Conservation (phyloP, 2,888 invertebrate species). For the Subacronicta megacephala region DNA sequence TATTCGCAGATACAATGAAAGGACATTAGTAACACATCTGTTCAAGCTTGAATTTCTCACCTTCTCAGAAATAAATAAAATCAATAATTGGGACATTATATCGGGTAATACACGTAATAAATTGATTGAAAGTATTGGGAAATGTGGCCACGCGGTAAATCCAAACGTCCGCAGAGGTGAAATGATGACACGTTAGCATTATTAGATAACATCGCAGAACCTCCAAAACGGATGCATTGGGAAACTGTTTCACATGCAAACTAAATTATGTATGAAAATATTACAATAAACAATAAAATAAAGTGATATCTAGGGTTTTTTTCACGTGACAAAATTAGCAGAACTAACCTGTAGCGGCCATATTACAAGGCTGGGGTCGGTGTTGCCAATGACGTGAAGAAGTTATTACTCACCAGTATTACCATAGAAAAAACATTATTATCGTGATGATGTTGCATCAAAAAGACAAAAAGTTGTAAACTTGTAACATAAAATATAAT, state of each 20-base stretch:
- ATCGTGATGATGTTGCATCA: constrained; percentile 7
- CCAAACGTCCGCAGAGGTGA: constrained; percentile 88
- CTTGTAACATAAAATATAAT: not conserved
- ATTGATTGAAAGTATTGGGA: constrained; percentile 69
- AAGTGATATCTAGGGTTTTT: constrained; percentile 65
- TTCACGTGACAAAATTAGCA: constrained; percentile 88
- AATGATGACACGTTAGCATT: constrained; percentile 89
- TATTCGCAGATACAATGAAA: constrained; percentile 72
- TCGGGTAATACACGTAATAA: constrained; percentile 60
- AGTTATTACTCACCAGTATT: constrained; percentile 42
- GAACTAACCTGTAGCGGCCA: constrained; percentile 93
- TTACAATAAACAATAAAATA: constrained; percentile 57
- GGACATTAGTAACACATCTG: constrained; percentile 61
- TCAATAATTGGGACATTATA: constrained; percentile 49
- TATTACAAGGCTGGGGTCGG: constrained; percentile 90
- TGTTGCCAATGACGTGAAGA: constrained; percentile 79
- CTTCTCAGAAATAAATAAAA: constrained; percentile 48
- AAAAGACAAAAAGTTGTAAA: not conserved
- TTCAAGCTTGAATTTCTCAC: constrained; percentile 54
- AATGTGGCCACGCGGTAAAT: constrained; percentile 90
- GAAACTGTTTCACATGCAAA: constrained; percentile 58
- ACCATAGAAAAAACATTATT: constrained; percentile 17
- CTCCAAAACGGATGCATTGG: constrained; percentile 46
- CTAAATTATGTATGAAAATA: constrained; percentile 58
- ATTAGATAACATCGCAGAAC: constrained; percentile 74